Conservation (phyloP, 2,113 vertebrate species). For the Macrotus californicus region DNA sequence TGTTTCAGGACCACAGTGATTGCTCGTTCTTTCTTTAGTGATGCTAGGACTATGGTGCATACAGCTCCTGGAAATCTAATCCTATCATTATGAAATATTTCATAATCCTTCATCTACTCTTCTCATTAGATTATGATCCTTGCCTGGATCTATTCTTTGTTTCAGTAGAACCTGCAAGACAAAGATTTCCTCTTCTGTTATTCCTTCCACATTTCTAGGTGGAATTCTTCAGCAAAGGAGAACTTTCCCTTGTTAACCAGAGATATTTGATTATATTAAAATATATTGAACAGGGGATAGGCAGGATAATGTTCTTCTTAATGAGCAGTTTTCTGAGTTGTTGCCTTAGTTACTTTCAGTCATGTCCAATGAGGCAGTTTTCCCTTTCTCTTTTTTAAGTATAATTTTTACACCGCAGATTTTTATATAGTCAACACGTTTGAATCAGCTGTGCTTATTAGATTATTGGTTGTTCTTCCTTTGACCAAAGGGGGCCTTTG, state of each 20-base stretch:
- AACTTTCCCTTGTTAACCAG: neutral
- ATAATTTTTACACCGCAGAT: neutral
- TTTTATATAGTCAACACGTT: neutral
- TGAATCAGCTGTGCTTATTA: neutral
- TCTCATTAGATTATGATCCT: conserved; percentile 14
- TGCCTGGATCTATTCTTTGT: neutral
- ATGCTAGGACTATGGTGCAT: neutral
- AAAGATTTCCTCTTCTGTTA: neutral
- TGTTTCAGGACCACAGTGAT: neutral
- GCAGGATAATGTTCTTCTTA: neutral
- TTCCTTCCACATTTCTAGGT: neutral
- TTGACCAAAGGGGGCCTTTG: neutral
- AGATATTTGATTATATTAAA: neutral
- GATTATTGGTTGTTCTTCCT: neutral
- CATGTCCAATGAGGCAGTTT: neutral
- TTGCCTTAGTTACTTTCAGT: neutral
- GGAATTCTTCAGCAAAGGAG: neutral
- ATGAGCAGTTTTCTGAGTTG: neutral
- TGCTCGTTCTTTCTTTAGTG: neutral
- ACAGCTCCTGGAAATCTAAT: neutral
- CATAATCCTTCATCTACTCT: neutral
- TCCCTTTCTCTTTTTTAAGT: neutral
- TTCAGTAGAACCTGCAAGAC: neutral
- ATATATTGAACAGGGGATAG: neutral
- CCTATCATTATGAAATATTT: neutral